phyloP scores from a whole-genome alignment of 2,797 vertebrate genomes.

The Alca torda region DNA sequence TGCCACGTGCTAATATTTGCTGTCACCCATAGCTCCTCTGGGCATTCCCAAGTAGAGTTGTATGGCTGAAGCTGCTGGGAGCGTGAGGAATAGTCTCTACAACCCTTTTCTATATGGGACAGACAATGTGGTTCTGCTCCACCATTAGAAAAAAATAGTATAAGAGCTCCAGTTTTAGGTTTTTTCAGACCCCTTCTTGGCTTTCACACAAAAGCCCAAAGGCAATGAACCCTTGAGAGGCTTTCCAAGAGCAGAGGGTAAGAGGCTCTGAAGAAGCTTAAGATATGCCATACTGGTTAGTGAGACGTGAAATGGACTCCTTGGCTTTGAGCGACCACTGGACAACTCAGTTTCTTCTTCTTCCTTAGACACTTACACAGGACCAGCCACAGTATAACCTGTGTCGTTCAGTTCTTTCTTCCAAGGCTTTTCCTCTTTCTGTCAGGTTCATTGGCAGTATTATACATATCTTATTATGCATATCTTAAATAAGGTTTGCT shows the following conservation, averaged over 20 bases:
- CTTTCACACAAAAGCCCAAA: not conserved
- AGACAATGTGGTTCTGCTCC: not conserved
- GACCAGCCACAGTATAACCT: not conserved
- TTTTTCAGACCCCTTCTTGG: not conserved
- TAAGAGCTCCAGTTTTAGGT: not conserved
- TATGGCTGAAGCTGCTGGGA: not conserved
- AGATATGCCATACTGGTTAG: not conserved
- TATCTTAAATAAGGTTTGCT: not conserved
- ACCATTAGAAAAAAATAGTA: not conserved
- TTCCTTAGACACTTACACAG: not conserved
- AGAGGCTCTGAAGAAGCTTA: not conserved
- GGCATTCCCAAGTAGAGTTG: not conserved
- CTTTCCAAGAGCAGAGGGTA: not conserved
- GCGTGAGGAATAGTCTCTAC: not conserved
- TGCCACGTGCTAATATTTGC: not conserved
- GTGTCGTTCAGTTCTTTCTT: not conserved
- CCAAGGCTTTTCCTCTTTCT: not conserved
- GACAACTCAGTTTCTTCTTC: not conserved
- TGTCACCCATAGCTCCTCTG: not conserved
- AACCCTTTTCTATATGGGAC: not conserved
- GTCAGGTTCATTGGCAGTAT: not conserved
- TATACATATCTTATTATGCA: accelerated
- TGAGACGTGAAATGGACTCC: not conserved
- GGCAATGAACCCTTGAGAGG: not conserved
- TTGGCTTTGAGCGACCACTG: not conserved